phyloP scores from a whole-genome alignment of 1,140 invertebrate species.

The Diabrotica undecimpunctata region DNA sequence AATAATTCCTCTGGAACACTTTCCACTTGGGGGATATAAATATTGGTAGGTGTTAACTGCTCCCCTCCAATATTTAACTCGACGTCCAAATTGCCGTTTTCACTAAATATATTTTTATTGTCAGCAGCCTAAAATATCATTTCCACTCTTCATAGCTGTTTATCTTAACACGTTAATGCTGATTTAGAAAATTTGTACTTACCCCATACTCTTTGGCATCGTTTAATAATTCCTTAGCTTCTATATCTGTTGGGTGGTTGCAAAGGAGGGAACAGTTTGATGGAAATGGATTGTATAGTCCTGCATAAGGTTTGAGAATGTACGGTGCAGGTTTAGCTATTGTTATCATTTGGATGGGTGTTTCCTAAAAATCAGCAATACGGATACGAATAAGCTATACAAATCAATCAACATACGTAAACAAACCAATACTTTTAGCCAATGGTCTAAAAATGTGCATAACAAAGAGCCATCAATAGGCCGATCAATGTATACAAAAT shows the following conservation, averaged over 20 bases:
- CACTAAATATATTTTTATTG: slow-evolving; percentile 49
- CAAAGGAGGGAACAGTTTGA: slow-evolving; percentile 74
- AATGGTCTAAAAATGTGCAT: too few species aligned
- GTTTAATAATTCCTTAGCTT: slow-evolving; percentile 68
- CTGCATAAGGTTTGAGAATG: slow-evolving; percentile 69
- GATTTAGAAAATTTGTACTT: slow-evolving; percentile 40
- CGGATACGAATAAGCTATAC: not conserved
- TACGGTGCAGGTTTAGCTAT: slow-evolving; percentile 57
- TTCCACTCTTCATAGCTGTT: too few species aligned
- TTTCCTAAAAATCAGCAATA: slow-evolving; percentile 15
- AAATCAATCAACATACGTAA: too few species aligned
- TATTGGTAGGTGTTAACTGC: slow-evolving; percentile 24
- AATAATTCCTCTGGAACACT: slow-evolving; percentile 56
- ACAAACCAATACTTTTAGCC: too few species aligned
- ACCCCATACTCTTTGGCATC: slow-evolving; percentile 69
- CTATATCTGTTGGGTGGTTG: slow-evolving; percentile 74
- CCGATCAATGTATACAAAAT: too few species aligned
- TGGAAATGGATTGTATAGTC: slow-evolving; percentile 74
- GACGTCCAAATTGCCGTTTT: slow-evolving; percentile 54
- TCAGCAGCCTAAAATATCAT: slow-evolving; percentile 46
- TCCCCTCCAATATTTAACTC: slow-evolving; percentile 45
- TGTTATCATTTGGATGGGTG: slow-evolving; percentile 30
- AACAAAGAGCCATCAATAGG: too few species aligned
- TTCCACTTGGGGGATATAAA: slow-evolving; percentile 38
- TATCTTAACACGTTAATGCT: too few species aligned